Percentiles rank a stretch among this genome's conserved stretches.
Evolutionary conservation across 1,140 invertebrate species (phyloP).

Genomic region (Phocides pigmalion): DNA sequence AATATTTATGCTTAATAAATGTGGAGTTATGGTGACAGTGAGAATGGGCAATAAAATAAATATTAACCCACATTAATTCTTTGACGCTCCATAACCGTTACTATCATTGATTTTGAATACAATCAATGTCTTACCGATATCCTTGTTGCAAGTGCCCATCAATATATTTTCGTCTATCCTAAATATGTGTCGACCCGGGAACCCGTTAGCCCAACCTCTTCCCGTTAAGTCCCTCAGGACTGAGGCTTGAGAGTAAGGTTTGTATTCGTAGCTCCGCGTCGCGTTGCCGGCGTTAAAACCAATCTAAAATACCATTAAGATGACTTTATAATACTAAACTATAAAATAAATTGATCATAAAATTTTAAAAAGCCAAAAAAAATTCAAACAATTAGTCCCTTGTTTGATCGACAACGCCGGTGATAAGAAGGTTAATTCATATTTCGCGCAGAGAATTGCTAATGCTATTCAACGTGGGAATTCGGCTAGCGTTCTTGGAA

Average conservation of each 20-base stretch:
- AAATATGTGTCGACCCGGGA: conserved; percentile 96
- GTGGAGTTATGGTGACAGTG: too few species aligned
- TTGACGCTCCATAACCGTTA: too few species aligned
- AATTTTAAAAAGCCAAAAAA: neutral
- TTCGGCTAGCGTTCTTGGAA: too few species aligned
- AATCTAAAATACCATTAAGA: conserved; percentile 88
- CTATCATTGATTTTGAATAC: too few species aligned
- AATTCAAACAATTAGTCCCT: neutral
- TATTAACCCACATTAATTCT: too few species aligned
- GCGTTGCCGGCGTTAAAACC: conserved; percentile 98
- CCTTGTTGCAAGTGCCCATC: conserved; percentile 95
- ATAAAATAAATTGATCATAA: neutral
- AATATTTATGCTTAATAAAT: too few species aligned
- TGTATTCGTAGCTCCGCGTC: conserved; percentile 94
- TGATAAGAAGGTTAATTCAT: too few species aligned
- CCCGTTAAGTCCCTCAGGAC: conserved; percentile 92
- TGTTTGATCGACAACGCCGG: too few species aligned
- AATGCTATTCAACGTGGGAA: too few species aligned
- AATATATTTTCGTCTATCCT: conserved; percentile 97
- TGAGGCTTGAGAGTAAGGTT: conserved; percentile 94
- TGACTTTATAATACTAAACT: neutral
- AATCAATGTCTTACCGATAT: conserved; percentile 86
- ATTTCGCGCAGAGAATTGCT: too few species aligned
- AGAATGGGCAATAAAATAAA: too few species aligned
- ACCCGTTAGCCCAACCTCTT: conserved; percentile 94